phyloP scores from a whole-genome alignment of 2,797 vertebrate genomes.

The Macroramphosus scolopax region DNA sequence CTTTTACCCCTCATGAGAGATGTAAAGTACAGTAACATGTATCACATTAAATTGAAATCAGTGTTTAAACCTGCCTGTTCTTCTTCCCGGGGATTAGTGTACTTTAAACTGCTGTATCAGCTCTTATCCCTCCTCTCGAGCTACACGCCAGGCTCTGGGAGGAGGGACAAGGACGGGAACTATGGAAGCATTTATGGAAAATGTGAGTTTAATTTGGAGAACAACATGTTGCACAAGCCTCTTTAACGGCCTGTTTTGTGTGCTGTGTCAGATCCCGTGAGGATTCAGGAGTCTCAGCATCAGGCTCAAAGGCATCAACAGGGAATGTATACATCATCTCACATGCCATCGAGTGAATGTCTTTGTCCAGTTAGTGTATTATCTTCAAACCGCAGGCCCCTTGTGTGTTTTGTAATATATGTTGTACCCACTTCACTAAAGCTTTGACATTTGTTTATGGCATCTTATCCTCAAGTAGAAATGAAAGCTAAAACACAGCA shows the following conservation, averaged over 20 bases:
- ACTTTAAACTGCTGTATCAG: conserved; percentile 10
- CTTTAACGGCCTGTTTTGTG: conserved; percentile 11
- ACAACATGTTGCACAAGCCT: conserved; percentile 40
- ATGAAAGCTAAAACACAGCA: conserved; percentile 14
- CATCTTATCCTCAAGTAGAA: neutral
- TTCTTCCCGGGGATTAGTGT: neutral
- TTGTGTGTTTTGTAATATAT: too few species aligned
- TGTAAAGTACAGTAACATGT: neutral
- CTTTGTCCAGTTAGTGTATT: too few species aligned
- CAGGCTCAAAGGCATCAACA: too few species aligned
- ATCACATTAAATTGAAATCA: too few species aligned
- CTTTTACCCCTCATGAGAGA: neutral
- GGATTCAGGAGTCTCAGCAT: too few species aligned
- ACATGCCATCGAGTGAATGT: too few species aligned
- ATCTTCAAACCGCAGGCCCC: too few species aligned
- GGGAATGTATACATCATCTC: too few species aligned
- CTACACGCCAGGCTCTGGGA: conserved; percentile 25
- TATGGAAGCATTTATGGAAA: conserved; percentile 43
- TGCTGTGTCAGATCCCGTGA: too few species aligned
- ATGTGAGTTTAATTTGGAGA: conserved; percentile 53
- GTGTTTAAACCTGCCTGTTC: neutral
- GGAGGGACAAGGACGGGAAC: conserved; percentile 32
- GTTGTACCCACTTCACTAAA: too few species aligned
- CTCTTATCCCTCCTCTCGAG: conserved; percentile 12
- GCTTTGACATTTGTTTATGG: too few species aligned